A percentile compares a stretch with the other conserved stretches of the same genome.
Conservation (phyloP, 1,140 invertebrate genomes). For the Pteromalus puparum region DNA sequence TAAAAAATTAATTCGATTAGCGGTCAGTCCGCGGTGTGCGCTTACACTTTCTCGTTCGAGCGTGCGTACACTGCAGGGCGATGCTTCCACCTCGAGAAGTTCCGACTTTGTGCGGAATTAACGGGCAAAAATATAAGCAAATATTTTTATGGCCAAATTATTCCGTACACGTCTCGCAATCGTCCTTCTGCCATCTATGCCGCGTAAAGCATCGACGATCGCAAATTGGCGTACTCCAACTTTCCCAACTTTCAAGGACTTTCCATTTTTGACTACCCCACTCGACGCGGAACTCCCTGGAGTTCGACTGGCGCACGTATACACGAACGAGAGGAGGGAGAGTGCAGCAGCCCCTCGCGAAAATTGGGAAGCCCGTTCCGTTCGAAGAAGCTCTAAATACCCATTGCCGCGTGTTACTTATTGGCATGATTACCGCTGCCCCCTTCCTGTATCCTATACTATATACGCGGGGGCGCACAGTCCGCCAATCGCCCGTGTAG, state of each 20-base stretch:
- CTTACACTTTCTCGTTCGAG: conserved; percentile 4
- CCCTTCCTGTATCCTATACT: neutral
- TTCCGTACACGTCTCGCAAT: too few relatives aligned
- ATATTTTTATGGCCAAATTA: neutral
- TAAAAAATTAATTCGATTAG: conserved; percentile 53
- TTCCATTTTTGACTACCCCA: neutral
- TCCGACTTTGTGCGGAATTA: neutral
- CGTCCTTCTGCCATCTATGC: too few relatives aligned
- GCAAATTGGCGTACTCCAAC: neutral
- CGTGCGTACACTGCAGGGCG: neutral
- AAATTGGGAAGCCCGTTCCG: conserved; percentile 29
- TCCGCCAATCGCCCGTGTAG: conserved; percentile 31
- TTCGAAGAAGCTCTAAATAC: conserved; percentile 50
- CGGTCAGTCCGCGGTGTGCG: conserved; percentile 24
- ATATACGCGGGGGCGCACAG: neutral
- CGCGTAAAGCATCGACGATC: neutral
- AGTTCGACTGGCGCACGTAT: too few relatives aligned
- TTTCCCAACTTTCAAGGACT: neutral
- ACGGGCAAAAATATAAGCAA: neutral
- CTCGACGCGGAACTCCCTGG: neutral
- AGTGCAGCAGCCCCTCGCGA: conserved; percentile 7
- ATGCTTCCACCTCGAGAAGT: neutral
- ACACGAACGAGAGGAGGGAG: neutral
- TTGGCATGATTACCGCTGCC: conserved; percentile 48
- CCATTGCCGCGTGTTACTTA: conserved; percentile 49